Evolutionary conservation across 2,888 invertebrate species (phyloP).

Genomic region (Ceramica pisi): DNA sequence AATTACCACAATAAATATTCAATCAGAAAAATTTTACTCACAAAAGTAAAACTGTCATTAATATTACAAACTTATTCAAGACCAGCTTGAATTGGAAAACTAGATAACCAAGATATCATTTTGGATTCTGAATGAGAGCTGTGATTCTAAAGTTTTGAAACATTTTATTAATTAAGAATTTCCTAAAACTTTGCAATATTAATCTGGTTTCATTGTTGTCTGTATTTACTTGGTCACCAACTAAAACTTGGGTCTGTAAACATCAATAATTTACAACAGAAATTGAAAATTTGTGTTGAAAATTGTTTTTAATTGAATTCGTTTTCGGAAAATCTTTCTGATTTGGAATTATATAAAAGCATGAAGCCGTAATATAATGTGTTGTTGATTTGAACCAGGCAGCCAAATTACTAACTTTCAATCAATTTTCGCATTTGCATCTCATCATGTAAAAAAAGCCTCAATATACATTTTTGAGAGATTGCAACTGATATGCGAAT

Average conservation of each 20-base stretch:
- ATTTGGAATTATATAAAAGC: neutral
- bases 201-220: neutral
- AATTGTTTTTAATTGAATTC: slow-evolving; percentile 9
- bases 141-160: slow-evolving; percentile 25
- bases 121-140: slow-evolving; percentile 7
- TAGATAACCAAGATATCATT: slow-evolving; percentile 1
- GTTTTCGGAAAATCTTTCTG: too few relatives aligned
- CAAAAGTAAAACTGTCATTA: neutral
- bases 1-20: neutral
- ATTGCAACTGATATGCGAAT: too few relatives aligned
- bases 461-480: too few relatives aligned
- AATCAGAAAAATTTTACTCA: neutral
- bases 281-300: slow-evolving; percentile 21
- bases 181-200: neutral
- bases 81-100: neutral
- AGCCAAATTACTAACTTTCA: too few relatives aligned
- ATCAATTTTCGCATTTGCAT: too few relatives aligned
- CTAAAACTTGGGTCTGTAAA: slow-evolving; percentile 5
- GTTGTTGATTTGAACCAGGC: too few relatives aligned
- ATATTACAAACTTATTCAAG: neutral
- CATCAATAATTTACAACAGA: slow-evolving; percentile 21
- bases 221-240: slow-evolving; percentile 22
- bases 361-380: too few relatives aligned
- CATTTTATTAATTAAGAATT: slow-evolving; percentile 23
- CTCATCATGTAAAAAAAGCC: too few relatives aligned